phyloP scores from a whole-genome alignment of 1,140 invertebrate species.

The Procambarus clarkii region DNA sequence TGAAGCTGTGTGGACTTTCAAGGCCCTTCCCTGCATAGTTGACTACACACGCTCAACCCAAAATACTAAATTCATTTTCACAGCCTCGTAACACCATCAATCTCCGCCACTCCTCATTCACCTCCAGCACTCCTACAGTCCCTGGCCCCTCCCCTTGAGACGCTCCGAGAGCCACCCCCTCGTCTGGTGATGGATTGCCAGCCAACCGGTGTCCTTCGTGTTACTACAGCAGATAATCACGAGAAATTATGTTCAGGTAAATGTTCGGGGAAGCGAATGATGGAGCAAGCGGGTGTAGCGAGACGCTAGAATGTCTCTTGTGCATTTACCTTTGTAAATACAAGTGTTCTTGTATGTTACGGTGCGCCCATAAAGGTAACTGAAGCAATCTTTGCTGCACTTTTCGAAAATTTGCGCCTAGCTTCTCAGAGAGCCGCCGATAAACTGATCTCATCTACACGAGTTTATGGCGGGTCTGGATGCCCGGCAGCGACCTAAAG shows the following conservation, averaged over 20 bases:
- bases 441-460: not conserved
- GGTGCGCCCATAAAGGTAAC: not conserved
- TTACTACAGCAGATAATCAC: conserved; percentile 25
- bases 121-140: not conserved
- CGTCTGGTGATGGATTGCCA: conserved; percentile 26
- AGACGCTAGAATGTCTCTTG: conserved; percentile 1
- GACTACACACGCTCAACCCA: too few relatives aligned
- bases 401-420: not conserved
- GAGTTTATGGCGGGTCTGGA: not conserved
- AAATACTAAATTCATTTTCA: not conserved
- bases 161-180: not conserved
- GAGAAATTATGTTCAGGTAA: conserved; percentile 30
- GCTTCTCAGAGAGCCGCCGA: not conserved
- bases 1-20: too few relatives aligned
- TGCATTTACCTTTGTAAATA: not conserved
- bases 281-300: not conserved
- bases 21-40: too few relatives aligned
- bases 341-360: not conserved
- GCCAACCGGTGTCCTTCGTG: conserved; percentile 26
- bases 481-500: not conserved
- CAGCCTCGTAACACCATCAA: not conserved
- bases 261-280: not conserved
- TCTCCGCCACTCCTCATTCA: not conserved
- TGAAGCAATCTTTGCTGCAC: not conserved
- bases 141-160: not conserved